Evolutionary conservation across 2,113 vertebrate genomes (phyloP).

Genomic region (Microcebus griseorufus): DNA sequence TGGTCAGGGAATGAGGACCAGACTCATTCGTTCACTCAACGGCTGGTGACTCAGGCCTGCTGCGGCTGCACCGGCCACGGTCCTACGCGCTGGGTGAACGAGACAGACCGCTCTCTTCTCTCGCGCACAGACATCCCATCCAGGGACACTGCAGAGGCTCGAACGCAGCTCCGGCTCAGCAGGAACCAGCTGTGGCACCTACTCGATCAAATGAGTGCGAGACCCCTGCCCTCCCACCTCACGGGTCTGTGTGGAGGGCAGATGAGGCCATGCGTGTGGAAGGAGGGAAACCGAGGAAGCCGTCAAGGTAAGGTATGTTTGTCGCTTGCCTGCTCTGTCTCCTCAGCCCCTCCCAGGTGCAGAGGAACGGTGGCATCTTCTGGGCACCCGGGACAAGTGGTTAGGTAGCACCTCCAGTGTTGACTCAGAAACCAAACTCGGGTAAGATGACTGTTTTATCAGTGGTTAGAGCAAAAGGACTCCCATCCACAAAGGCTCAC

Average conservation of each 20-base stretch:
- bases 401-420: background rate
- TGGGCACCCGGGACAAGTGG: background rate
- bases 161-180: background rate
- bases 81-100: background rate
- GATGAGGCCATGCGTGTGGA: background rate
- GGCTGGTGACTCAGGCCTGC: background rate
- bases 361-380: background rate
- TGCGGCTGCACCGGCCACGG: too few relatives aligned
- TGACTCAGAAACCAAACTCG: background rate
- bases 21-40: background rate
- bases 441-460: background rate
- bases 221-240: background rate
- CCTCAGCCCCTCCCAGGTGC: background rate
- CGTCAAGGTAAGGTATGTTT: background rate
- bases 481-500: background rate
- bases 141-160: background rate
- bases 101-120: background rate
- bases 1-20: background rate
- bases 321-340: background rate
- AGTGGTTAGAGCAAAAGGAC: background rate
- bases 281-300: background rate
- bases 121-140: background rate
- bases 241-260: background rate
- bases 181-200: background rate
- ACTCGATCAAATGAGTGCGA: background rate